Base-by-base conservation (phyloP, 2,797 vertebrate species). In the Telmatherina bonti region DNA sequence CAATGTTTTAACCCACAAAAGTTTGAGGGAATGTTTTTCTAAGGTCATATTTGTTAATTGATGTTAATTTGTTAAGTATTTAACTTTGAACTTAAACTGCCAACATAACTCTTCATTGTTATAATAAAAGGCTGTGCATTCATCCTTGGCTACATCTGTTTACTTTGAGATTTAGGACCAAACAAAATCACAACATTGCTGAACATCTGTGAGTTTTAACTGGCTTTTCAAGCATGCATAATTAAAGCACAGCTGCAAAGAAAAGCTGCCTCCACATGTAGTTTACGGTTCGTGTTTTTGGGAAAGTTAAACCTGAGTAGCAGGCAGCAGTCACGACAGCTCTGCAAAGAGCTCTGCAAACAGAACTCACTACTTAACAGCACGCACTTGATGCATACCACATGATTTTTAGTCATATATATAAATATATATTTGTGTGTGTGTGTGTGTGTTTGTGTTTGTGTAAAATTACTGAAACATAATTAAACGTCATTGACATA, bases 131-230 rank as follows among this genome's bases (percentile, higher is more conserved):
- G 31, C 26, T 45, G 62, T 24, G 60, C 70, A 81, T 74, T 5
- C 12, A 65, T 64, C 31, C 75, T 47, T 29, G 54, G 53, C 43
- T 56, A 33, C 70, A 75, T 85, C 64, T 76, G 68, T 79, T 76
- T 59, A 29, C 35, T 10, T 33, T 69, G 35, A 75, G 51, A 76
- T 62, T 68, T 78, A 77, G 20, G 79, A 67, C 13, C 68, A 84
- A 80, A 60, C 22, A 59, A 81, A 31, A 79, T 71, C 41, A 69
- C 47, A 65, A 55, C 56, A 67, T 84, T 88, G 79, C 53, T 68
- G 70, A 72, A 81, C 85, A 90, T 87, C 85, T 92, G 87, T 84
- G 62, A 80, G 75, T 85, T 89, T 88, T 89, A 86, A 89, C 85
- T 86, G 82, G 72, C 71, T 85, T 84, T 85, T 83, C 55, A 79